phyloP scores from a whole-genome alignment of 2,888 invertebrate species.

The Sphecodes monilicornis region DNA sequence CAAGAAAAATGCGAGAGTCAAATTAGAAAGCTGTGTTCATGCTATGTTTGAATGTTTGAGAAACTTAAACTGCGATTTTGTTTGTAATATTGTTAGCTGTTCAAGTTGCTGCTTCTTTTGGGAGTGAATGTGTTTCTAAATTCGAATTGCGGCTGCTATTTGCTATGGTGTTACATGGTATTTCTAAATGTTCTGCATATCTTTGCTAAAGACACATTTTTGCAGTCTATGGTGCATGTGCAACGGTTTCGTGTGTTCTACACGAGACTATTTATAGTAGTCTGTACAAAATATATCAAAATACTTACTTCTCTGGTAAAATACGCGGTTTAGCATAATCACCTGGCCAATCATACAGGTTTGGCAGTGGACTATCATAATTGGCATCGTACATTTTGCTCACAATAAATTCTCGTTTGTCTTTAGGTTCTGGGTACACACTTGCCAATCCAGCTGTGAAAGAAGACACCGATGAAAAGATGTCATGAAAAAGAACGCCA shows the following conservation, averaged over 20 bases:
- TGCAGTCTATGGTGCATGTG: slow-evolving; percentile 16
- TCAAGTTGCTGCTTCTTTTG: slow-evolving; percentile 6
- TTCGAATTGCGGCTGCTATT: slow-evolving; percentile 24
- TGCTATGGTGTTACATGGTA: slow-evolving; percentile 24
- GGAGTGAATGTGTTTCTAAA: slow-evolving; percentile 13
- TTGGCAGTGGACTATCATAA: slow-evolving; percentile 92
- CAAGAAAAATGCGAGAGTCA: slow-evolving; percentile 8
- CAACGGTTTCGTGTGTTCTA: slow-evolving; percentile 23
- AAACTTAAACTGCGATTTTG: slow-evolving; percentile 11
- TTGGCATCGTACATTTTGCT: slow-evolving; percentile 91
- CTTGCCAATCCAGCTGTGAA: slow-evolving; percentile 91
- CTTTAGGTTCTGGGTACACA: slow-evolving; percentile 93
- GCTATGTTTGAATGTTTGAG: slow-evolving; percentile 28
- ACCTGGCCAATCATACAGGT: slow-evolving; percentile 85
- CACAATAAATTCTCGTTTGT: slow-evolving; percentile 89
- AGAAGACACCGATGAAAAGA: neutral
- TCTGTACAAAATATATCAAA: neutral
- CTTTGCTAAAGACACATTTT: slow-evolving; percentile 30
- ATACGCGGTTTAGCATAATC: slow-evolving; percentile 81
- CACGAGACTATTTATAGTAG: slow-evolving; percentile 1
- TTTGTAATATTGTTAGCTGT: neutral
- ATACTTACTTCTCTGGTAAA: slow-evolving; percentile 82
- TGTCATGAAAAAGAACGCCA: neutral
- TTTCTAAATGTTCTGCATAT: slow-evolving; percentile 12
- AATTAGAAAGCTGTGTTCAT: slow-evolving; percentile 40